These are phyloP conservation scores for Incurvaria masculella DNA, from an alignment of 2,888 invertebrate species.

Conservation along the genomic window DNA sequence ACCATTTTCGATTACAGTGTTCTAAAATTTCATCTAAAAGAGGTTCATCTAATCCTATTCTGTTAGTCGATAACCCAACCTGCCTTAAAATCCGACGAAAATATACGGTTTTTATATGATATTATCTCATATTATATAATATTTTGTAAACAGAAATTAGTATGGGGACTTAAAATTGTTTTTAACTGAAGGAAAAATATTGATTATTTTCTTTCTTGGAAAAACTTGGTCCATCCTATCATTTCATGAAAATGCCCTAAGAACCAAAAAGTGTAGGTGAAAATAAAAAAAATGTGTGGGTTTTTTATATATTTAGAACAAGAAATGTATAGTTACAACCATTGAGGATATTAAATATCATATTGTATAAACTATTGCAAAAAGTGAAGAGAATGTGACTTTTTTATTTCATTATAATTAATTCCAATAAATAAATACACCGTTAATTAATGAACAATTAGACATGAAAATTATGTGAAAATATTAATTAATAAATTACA, in stretches of 20 bases:
- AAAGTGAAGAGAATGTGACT: constrained; percentile 56
- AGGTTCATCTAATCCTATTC: no score
- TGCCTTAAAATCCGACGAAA: no score
- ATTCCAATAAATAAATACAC: constrained; percentile 53
- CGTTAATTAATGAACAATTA: constrained; percentile 22
- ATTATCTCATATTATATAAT: no score
- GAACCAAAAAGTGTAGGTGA: no score
- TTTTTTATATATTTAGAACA: constrained; percentile 60
- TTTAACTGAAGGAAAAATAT: neutral
- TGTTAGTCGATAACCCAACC: no score
- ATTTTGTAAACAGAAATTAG: no score
- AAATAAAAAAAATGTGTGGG: constrained; percentile 20
- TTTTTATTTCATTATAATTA: constrained; percentile 48
- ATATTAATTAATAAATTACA: constrained; percentile 50
- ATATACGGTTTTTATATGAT: no score
- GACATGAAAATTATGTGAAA: constrained; percentile 56
- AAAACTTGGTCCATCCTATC: no score
- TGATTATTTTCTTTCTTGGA: neutral
- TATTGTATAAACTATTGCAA: constrained; percentile 59
- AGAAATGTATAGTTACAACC: constrained; percentile 61
- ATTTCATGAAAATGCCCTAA: no score
- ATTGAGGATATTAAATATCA: constrained; percentile 60
- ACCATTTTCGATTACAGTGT: no score
- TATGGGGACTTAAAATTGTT: neutral
- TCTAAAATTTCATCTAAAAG: no score